A percentile compares a stretch with the other conserved stretches of the same genome.
Conservation (phyloP, 2,797 vertebrate genomes). For the Alectoris magna region DNA sequence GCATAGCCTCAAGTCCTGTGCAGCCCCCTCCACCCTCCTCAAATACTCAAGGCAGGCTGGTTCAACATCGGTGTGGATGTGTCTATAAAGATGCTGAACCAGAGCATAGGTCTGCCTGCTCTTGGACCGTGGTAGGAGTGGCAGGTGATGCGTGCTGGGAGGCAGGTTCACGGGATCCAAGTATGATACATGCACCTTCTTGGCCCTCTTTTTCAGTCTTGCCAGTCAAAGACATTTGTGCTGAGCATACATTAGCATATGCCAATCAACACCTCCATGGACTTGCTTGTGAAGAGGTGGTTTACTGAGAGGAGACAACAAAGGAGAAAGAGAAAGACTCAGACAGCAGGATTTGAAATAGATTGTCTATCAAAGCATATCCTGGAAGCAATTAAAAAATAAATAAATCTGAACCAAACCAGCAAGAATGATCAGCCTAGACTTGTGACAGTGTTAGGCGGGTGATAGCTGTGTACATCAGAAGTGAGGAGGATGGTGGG, state of each 20-base stretch:
- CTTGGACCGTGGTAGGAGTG: background rate
- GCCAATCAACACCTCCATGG: background rate
- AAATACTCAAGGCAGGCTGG: background rate
- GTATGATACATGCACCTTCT: accelerated
- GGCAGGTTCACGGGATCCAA: background rate
- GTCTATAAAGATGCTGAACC: background rate
- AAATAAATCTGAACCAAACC: background rate
- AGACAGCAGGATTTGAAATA: background rate
- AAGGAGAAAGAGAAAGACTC: background rate
- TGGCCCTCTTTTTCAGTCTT: background rate
- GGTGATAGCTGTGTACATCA: background rate
- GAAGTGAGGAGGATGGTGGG: background rate
- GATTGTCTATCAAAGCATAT: background rate
- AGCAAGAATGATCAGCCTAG: background rate
- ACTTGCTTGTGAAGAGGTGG: background rate
- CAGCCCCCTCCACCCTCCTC: background rate
- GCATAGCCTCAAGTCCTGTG: background rate
- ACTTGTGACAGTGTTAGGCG: background rate
- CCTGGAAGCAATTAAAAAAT: background rate
- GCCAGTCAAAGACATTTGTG: background rate
- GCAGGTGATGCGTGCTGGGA: accelerated
- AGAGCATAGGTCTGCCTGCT: background rate
- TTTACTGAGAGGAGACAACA: background rate
- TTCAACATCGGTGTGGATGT: background rate
- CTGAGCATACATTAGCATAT: background rate